Base-by-base conservation (phyloP, 1,140 invertebrate species). In the Orchesella cincta region DNA sequence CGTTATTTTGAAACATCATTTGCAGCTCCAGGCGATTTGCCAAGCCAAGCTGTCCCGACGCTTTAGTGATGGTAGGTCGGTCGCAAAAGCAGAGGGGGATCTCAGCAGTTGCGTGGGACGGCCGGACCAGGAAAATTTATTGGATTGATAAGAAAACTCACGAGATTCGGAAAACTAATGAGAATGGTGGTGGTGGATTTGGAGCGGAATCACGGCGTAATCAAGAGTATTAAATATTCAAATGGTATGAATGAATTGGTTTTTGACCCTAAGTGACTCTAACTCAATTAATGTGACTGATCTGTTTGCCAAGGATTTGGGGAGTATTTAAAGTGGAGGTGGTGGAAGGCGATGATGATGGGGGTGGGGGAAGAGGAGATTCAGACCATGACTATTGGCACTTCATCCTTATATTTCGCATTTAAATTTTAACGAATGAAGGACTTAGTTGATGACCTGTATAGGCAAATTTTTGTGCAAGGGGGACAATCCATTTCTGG, bases 251-350 rank as follows among this genome's bases (percentile, higher is more conserved):
- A 90, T 84, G 94, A 97, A 85, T 88, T 97, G 77, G 94, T 93
- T 0, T 86, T 98, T 3, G 95, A 98, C 85, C 90, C 93, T 0
- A 88, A 93, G 31, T 84, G 94, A 0, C 83, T 98, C 0, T 97
- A 92, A 97, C 84, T 91, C 92, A 0, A 97, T 98, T 34, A 97
- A 97, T 85, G 92, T 95, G 0, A 96, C 94, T 0, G 89, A 91
- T 83, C 79, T 81, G 20, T 89, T 90, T 78, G 88, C 87, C 1
- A 90, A 89, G 12, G 85, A 88, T 0, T 85, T 93, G 8, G 93
- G 94, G 0, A 88, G 89, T 20, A 89, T 97, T 1, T 87, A 93
- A 16, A 88, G 89, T 20, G 91, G 90, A 0, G 90, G 95, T 95
- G 93, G 93, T 84, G 87, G 93, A 92, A 80, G 88, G 97, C 62